Evolutionary conservation across 2,113 vertebrate genomes (phyloP), one percentile per base, ranked within the genome.

Genomic region (Proterorhinus semilunaris): DNA sequence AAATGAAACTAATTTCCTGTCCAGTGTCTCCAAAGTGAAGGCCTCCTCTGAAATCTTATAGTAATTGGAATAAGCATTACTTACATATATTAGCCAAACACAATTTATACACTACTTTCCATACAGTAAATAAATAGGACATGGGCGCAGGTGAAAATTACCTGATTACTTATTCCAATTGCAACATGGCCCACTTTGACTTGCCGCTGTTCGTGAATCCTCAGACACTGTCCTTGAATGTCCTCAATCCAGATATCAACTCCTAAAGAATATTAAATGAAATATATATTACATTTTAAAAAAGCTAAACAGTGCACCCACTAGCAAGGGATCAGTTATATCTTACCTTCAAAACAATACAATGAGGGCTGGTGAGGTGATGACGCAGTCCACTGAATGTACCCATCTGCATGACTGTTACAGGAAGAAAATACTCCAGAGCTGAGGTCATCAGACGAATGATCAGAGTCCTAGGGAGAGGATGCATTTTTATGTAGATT

Each of bases 401-500:
- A 90, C 6, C 86, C 88, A 0, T 95, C 95, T 0, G 90, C 66
- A 21, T 94, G 95, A 85, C 96, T 96, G 92, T 87, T 91, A 92
- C 94, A 96, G 0, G 96, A 97, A 0, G 96, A 99, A 61, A 96
- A 95, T 36, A 98, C 93, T 6, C 97, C 97, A 0, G 97, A 98
- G 88, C 97, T 98, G 86, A 95, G 91, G n/a, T 95, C 96, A 71
- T 96, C 95, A 0, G 95, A 96, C 6, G 93, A 94, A 74, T 90
- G 92, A 3, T 93, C 92, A 0, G 94, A 94, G 78, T 93, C 94
- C 95, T 97, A 45, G 0, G 6, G 3, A 72, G 48, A 27, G n/a
- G 64, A 15, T 15, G 16, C n/a, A 0, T 8, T 45, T 58, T 0
- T 0, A 15, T 49, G n/a, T 36, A 15, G 11, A 6, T 66, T 1